Evolutionary conservation across 1,140 invertebrate genomes (phyloP).

Genomic region (Brachionus asplanchnoidis): DNA sequence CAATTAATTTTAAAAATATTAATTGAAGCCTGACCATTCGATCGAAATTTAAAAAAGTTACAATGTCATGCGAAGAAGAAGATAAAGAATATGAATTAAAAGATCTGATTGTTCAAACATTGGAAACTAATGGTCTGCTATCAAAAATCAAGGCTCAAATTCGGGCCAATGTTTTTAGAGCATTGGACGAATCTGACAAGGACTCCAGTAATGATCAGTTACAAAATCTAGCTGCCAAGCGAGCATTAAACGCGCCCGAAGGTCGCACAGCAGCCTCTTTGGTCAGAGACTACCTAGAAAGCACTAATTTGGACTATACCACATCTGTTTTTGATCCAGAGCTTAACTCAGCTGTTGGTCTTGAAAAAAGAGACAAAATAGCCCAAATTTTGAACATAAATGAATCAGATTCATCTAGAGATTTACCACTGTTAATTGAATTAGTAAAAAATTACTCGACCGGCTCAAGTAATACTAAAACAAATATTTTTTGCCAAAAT

Average conservation of each 20-base stretch:
- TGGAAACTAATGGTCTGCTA: constrained; percentile 27
- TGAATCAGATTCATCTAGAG: background rate
- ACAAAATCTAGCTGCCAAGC: background rate
- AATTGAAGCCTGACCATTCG: background rate
- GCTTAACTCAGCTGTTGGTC: background rate
- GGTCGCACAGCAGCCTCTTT: constrained; percentile 14
- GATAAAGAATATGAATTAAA: constrained; percentile 37
- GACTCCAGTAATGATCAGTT: background rate
- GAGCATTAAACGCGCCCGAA: background rate
- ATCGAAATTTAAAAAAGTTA: background rate
- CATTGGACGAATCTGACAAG: constrained; percentile 1
- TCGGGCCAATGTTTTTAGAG: constrained; percentile 8
- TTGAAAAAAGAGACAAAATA: constrained; percentile 14
- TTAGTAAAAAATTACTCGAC: constrained; percentile 11
- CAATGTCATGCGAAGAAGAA: constrained; percentile 36
- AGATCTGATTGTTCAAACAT: constrained; percentile 35
- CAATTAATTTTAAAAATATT: background rate
- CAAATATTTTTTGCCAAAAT: constrained; percentile 2
- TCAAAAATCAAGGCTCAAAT: constrained; percentile 38
- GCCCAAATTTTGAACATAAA: background rate
- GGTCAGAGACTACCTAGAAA: constrained; percentile 27
- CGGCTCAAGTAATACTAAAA: background rate
- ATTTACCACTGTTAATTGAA: background rate
- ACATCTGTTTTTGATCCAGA: constrained; percentile 34
- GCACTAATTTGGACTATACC: background rate